A percentile compares a stretch with the other conserved stretches of the same genome.
phyloP scores from a whole-genome alignment of 2,797 vertebrate genomes.

The Sitta carolinensis region DNA sequence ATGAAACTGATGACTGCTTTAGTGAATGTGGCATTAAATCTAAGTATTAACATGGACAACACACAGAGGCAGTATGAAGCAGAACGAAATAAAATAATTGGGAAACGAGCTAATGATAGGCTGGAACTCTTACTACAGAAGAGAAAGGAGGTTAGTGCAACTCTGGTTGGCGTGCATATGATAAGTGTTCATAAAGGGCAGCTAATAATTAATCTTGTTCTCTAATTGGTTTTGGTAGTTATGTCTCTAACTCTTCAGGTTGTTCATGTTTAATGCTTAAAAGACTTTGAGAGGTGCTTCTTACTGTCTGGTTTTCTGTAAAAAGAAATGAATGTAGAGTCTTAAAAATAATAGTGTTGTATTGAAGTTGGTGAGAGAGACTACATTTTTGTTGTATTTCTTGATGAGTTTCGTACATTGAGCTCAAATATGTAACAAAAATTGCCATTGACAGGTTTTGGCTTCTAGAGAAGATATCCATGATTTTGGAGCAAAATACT shows the following conservation, averaged over 20 bases:
- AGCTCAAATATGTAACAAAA: not conserved
- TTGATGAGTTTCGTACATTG: not conserved
- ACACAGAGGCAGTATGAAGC: conserved; percentile 97
- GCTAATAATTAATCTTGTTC: not conserved
- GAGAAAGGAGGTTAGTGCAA: conserved; percentile 91
- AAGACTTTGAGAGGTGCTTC: not conserved
- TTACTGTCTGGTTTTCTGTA: not conserved
- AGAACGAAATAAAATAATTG: conserved; percentile 96
- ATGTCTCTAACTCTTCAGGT: not conserved
- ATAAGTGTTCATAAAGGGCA: not conserved
- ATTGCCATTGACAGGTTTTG: not conserved
- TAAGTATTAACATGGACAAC: conserved; percentile 99
- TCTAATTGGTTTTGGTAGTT: not conserved
- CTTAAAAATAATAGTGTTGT: not conserved
- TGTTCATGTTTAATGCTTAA: not conserved
- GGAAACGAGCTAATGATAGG: conserved; percentile 95
- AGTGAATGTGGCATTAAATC: conserved; percentile 98
- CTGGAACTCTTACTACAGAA: conserved; percentile 96
- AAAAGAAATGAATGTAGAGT: not conserved
- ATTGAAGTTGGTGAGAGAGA: not conserved
- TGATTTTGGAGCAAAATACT: not conserved
- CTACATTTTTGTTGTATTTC: not conserved
- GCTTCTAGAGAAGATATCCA: not conserved
- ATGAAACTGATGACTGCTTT: conserved; percentile 99
- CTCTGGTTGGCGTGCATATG: not conserved